Evolutionary conservation across 2,797 vertebrate species (phyloP).

Genomic region (Siniperca scherzeri): DNA sequence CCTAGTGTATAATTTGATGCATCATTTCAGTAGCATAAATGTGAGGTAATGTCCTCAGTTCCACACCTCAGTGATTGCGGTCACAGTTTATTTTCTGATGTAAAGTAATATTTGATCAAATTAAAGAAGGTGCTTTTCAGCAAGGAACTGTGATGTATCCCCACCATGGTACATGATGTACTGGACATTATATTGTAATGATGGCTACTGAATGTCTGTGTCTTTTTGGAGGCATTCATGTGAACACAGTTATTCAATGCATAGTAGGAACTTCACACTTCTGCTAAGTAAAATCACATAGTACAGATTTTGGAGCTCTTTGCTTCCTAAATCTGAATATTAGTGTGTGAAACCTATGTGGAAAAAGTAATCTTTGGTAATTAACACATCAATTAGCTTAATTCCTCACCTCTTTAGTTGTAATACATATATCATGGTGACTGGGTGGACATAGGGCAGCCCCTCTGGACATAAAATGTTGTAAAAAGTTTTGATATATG

Average conservation of each 20-base stretch:
- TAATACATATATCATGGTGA: not conserved
- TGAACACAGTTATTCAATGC: not conserved
- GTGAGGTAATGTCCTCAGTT: constrained; percentile 13
- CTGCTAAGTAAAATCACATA: not conserved
- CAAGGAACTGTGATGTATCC: not conserved
- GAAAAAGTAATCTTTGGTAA: not conserved
- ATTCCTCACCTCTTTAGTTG: not conserved
- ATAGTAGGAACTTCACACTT: constrained; percentile 6
- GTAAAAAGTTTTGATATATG: not conserved
- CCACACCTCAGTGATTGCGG: constrained; percentile 1
- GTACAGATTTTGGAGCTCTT: not conserved
- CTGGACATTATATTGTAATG: not conserved
- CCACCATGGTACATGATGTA: not conserved
- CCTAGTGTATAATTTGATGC: constrained; percentile 28
- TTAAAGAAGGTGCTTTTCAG: not conserved
- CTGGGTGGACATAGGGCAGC: not conserved
- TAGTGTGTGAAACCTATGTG: not conserved
- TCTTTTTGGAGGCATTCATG: not conserved
- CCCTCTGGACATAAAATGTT: not conserved
- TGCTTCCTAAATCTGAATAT: not conserved
- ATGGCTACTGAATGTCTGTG: not conserved
- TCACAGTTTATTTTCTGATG: not conserved
- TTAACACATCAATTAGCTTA: not conserved
- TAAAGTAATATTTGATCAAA: not conserved
- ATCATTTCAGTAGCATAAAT: not conserved